Percentiles rank a stretch among this genome's conserved stretches.
Conservation (phyloP, 2,113 vertebrate species). For the Dolichallabes microphthalmus region DNA sequence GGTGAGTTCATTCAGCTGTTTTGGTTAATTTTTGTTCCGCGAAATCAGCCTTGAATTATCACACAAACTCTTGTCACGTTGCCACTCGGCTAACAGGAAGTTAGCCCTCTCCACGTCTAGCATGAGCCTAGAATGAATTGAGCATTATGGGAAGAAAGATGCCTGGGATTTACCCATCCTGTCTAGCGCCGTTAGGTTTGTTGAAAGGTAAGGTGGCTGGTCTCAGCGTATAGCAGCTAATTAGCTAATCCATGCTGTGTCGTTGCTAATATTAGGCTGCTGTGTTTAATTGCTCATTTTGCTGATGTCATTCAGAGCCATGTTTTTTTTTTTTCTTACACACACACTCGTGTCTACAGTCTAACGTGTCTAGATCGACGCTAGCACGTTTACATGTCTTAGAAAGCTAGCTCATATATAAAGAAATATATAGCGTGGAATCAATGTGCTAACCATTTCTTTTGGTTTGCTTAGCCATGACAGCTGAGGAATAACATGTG, state of each 20-base stretch:
- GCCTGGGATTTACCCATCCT: not conserved
- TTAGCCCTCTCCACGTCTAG: not conserved
- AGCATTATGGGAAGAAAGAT: not conserved
- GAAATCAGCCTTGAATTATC: not conserved
- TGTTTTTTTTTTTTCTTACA: not conserved
- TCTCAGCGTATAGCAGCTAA: not conserved
- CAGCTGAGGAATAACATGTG: not conserved
- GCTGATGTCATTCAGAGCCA: not conserved
- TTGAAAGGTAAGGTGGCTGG: not conserved
- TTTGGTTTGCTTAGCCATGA: not conserved
- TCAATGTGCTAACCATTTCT: not conserved
- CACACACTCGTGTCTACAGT: not conserved
- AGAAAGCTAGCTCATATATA: not conserved
- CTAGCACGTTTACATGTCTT: not conserved
- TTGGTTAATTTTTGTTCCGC: not conserved
- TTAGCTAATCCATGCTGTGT: no score
- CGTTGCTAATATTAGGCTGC: not conserved
- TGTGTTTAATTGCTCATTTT: not conserved
- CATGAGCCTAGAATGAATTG: not conserved
- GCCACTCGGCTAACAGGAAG: slow-evolving; percentile 32
- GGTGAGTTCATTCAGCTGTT: slow-evolving; percentile 24
- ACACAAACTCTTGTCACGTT: not conserved
- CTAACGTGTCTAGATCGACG: not conserved
- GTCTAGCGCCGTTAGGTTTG: not conserved
- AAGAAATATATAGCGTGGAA: not conserved